phyloP scores from a whole-genome alignment of 2,113 vertebrate species.

The Craseonycteris thonglongyai region DNA sequence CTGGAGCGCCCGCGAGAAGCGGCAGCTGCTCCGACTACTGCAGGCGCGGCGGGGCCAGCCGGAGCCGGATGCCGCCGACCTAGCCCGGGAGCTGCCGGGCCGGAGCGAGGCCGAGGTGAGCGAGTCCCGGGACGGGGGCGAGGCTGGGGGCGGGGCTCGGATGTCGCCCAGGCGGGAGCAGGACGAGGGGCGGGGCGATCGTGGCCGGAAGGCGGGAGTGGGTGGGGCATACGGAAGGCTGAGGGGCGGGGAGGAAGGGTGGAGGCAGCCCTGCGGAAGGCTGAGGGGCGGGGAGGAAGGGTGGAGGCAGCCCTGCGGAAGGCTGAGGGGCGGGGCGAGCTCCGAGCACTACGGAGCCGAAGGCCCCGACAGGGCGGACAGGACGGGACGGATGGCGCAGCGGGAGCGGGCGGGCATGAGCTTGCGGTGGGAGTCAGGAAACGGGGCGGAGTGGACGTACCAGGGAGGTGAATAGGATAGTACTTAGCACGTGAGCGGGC shows the following conservation, averaged over 20 bases:
- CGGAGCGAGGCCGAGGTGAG: conserved; percentile 45
- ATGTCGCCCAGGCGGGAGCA: neutral
- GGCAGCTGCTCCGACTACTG: conserved; percentile 59
- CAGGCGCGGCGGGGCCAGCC: conserved; percentile 43
- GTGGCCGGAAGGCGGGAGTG: neutral
- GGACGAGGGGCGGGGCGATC: too few relatives aligned
- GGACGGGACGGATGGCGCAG: neutral
- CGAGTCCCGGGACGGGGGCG: accelerated
- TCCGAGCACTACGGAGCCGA: too few relatives aligned
- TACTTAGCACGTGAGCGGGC: neutral
- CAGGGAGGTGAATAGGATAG: neutral
- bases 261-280: neutral
- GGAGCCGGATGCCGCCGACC: conserved; percentile 49
- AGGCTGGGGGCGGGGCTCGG: neutral
- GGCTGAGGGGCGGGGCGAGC: neutral
- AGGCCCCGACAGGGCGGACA: accelerated
- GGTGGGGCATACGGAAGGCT: too few relatives aligned
- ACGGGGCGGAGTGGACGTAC: neutral
- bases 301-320: neutral
- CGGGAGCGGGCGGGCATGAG: neutral
- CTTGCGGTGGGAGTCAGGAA: neutral
- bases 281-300: neutral
- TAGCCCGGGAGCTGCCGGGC: conserved; percentile 38
- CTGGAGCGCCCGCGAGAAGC: conserved; percentile 66
- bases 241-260: neutral